Percentiles rank a stretch among this genome's conserved stretches.
Evolutionary conservation across 2,888 invertebrate genomes (phyloP).

Genomic region (Drosophila prostipennis): DNA sequence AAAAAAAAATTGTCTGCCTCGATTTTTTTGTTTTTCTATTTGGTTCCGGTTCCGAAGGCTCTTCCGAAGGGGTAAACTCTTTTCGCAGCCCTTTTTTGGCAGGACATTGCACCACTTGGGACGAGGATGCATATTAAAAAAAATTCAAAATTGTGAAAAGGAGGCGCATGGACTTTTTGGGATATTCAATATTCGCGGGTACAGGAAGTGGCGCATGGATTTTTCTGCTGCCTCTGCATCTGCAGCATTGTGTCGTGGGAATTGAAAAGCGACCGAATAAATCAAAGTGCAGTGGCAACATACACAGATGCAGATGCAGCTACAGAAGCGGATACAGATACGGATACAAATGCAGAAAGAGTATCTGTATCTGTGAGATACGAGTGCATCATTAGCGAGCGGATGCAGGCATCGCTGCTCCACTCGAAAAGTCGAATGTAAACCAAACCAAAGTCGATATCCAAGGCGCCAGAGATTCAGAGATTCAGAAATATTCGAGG

Average conservation of each 20-base stretch:
- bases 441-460: slow-evolving; percentile 20
- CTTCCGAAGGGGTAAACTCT: slow-evolving; percentile 70
- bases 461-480: slow-evolving; percentile 10
- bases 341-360: slow-evolving; percentile 5
- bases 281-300: slow-evolving; percentile 68
- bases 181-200: slow-evolving; percentile 79
- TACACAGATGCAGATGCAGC: too few species aligned
- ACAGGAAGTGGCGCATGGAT: slow-evolving; percentile 64
- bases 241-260: slow-evolving; percentile 64
- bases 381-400: slow-evolving; percentile 71
- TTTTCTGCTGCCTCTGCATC: slow-evolving; percentile 31
- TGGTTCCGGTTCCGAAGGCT: slow-evolving; percentile 68
- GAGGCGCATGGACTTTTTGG: neutral
- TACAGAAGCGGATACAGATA: slow-evolving; percentile 13
- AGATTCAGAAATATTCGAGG: neutral
- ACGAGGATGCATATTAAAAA: slow-evolving; percentile 71
- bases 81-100: slow-evolving; percentile 65
- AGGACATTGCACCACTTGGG: slow-evolving; percentile 66
- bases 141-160: slow-evolving; percentile 23
- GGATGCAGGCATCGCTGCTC: slow-evolving; percentile 75
- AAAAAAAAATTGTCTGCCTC: slow-evolving; percentile 67
- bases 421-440: slow-evolving; percentile 46
- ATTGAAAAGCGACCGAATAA: slow-evolving; percentile 64
- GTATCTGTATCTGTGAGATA: slow-evolving; percentile 18
- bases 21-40: slow-evolving; percentile 59